A percentile compares a stretch with the other conserved stretches of the same genome.
These are phyloP conservation scores for Pollachius pollachius DNA, from an alignment of 2,113 vertebrate genomes.

Conservation along the genomic window DNA sequence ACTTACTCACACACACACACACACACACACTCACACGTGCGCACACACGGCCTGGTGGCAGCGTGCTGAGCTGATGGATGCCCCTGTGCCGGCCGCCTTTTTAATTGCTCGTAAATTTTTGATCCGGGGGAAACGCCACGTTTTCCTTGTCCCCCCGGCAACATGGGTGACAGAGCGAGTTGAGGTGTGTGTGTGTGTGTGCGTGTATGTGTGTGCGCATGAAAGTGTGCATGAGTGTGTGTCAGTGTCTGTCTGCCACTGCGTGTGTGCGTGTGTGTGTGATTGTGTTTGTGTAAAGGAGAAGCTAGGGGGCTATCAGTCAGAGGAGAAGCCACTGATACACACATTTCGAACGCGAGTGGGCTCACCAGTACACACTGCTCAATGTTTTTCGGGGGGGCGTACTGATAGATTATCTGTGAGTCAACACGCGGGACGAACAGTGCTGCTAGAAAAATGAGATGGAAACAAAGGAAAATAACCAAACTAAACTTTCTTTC, in stretches of 20 bases:
- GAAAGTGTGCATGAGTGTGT: too few species aligned
- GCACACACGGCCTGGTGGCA: constrained; percentile 59
- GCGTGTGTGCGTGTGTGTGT: too few species aligned
- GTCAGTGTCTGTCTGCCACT: too few species aligned
- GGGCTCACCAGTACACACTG: background rate
- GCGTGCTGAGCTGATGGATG: constrained; percentile 89
- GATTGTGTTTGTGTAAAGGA: too few species aligned
- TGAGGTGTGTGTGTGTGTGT: background rate
- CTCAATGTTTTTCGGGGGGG: background rate
- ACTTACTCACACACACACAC: constrained; percentile 21
- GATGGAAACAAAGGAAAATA: too few species aligned
- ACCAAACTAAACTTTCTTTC: too few species aligned
- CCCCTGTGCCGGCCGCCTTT: constrained; percentile 84
- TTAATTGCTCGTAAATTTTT: constrained; percentile 99
- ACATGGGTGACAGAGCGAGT: constrained; percentile 84
- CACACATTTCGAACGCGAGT: constrained; percentile 1
- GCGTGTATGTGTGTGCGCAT: too few species aligned
- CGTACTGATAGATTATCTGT: background rate
- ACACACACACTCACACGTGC: constrained; percentile 3
- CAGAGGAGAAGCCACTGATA: constrained; percentile 20
- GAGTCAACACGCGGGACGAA: too few species aligned
- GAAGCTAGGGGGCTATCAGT: constrained; percentile 19
- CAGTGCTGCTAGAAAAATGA: too few species aligned
- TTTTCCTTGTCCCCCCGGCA: constrained; percentile 91
- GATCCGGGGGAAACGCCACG: constrained; percentile 89